A percentile compares a stretch with the other conserved stretches of the same genome.
Conservation (phyloP, 2,113 vertebrate genomes). For the Pachycephala philippinensis region DNA sequence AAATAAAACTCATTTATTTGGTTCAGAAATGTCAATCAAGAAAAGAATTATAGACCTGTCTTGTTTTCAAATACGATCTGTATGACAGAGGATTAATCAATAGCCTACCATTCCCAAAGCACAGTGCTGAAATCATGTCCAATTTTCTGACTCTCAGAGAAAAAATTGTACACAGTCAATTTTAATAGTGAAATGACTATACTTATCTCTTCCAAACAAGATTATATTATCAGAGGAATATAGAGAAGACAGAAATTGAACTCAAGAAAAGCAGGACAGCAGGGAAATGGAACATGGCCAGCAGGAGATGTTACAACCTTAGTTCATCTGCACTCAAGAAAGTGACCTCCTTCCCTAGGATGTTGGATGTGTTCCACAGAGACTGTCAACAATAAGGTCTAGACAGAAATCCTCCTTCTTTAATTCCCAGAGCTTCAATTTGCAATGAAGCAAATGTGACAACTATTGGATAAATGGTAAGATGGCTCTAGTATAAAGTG, state of each 20-base stretch:
- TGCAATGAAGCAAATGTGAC: conserved; percentile 6
- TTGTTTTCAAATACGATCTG: conserved; percentile 40
- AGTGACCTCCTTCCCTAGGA: conserved; percentile 4
- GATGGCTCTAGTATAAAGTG: not conserved
- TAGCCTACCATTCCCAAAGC: conserved; percentile 44
- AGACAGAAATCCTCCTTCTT: conserved; percentile 26
- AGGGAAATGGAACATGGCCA: not conserved
- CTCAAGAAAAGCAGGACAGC: not conserved
- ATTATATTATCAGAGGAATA: conserved; percentile 32
- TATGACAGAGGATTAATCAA: conserved; percentile 49
- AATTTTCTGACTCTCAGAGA: conserved; percentile 24
- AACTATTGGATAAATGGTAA: not conserved
- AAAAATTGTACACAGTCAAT: not conserved
- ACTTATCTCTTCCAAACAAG: conserved; percentile 48
- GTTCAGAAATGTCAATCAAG: conserved; percentile 37
- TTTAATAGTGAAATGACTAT: conserved; percentile 49
- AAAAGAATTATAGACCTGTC: conserved; percentile 32
- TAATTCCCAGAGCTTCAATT: conserved; percentile 24
- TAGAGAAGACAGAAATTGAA: conserved; percentile 1
- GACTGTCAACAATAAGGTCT: conserved; percentile 8
- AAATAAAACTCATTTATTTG: conserved; percentile 17
- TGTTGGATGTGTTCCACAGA: not conserved
- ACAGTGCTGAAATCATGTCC: conserved; percentile 27
- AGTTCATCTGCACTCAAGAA: conserved; percentile 8
- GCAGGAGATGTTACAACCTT: not conserved